Evolutionary conservation across 2,888 invertebrate species (phyloP), one percentile per base, ranked within the genome.

Genomic region (Mamestra brassicae): DNA sequence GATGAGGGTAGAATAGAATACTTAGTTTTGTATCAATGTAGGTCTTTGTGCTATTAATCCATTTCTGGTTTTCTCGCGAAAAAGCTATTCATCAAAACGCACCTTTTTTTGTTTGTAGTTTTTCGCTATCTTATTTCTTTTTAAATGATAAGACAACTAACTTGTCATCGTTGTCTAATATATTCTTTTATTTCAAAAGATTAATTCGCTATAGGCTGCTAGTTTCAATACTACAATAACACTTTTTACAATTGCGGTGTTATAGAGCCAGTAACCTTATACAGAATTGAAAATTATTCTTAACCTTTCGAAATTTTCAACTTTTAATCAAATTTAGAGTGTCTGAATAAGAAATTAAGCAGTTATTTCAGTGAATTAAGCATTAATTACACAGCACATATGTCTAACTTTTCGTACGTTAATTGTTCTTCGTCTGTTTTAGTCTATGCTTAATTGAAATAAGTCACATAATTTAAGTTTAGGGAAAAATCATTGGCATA

Each of bases 401-500:
- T 69, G 50, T 60, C 65, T 61, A 72, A 76, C 66, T 84, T 84
- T 62, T 57, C 10, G 5, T 52, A 55, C 4, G 52, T 50, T 71
- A 79, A 83, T 78, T 79, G 70, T 79, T 68, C 74, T 63, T 81
- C 58, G 57, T 65, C 50, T 69, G n/a, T 62, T 62, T 50, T 54
- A 17, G 34, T 54, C 0, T 50, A 34, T 47, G 17, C 17, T 47
- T 47, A 45, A 55, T 45, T 52, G 26, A 26, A 54, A 52, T 64
- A 15, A 36, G 13, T 34, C 38, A 15, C 38, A 38, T n/a, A 0
- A 17, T 58, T 52, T 45, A 5, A 10, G 34, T 34, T 45, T 3
- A n/a, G 4, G 57, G 1, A 62, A 52, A 34, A 13, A n/a, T 4
- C 8, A 1, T 47, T 47, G 61, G 17, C 34, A 52, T 52, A 45